Evolutionary conservation across 2,797 vertebrate species (phyloP), one percentile per base, ranked within the genome.

Genomic region (Moxostoma hubbsi): DNA sequence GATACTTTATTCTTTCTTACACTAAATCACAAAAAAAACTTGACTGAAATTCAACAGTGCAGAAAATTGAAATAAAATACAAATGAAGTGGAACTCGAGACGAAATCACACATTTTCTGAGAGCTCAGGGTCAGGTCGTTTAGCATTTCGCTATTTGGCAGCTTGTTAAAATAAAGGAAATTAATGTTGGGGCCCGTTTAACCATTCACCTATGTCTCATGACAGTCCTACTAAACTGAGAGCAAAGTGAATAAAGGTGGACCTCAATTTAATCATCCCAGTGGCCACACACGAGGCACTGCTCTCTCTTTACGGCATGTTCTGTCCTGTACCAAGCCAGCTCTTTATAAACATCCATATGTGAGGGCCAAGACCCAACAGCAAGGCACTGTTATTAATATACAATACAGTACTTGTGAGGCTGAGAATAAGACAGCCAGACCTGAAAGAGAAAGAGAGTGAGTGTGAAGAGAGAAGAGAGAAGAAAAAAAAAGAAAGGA

Each of bases 291-390:
- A 85, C 84, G 66, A 62, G 61, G 81, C 81, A 64, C 47, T 46
- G 68, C 71, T 46, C 66, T 64, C 81, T 58, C 64, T 81, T 68
- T 81, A 68, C 55, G 4, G 59, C 73, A n/a, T 75, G 83, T 82
- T 74, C 73, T 79, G 62, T 84, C 85, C 78, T 78, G 80, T 73
- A 75, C 70, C 36, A 45, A 75, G 77, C 74, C 80, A 69, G 72
- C 16, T 84, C 80, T 73, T 81, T 72, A 83, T 86, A 85, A 87
- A 87, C 79, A 87, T 85, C 78, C 82, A 78, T 84, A 86, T 75
- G 79, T 82, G 77, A 81, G 68, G 36, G 73, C 86, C 82, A 54
- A 73, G 82, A 85, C 75, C 73, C 49, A 76, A 81, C 75, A 78
- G 58, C 81, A 65, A 73, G 55, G 65, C 62, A 65, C 73, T 63